phyloP scores from a whole-genome alignment of 2,888 invertebrate species.

The Bugula neritina region DNA sequence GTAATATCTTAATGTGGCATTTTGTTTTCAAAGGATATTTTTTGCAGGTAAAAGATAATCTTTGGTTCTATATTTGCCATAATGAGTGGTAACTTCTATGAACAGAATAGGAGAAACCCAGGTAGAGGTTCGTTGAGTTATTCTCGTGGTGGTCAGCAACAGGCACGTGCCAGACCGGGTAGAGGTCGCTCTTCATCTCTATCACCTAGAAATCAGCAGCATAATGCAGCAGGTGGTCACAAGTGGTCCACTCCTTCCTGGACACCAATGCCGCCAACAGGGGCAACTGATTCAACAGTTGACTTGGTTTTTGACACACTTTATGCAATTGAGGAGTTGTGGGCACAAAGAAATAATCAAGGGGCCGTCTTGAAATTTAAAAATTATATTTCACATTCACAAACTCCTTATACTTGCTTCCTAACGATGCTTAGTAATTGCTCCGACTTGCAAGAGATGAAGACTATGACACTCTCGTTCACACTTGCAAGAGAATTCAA shows the following conservation, averaged over 20 bases:
- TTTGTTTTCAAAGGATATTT: no score
- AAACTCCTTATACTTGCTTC: not conserved
- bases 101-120: not conserved
- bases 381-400: not conserved
- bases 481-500: not conserved
- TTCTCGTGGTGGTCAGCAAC: not conserved
- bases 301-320: not conserved
- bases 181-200: not conserved
- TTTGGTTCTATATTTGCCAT: no score
- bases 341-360: not conserved
- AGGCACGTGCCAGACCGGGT: not conserved
- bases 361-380: not conserved
- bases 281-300: not conserved
- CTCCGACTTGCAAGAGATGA: not conserved
- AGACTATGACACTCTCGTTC: not conserved
- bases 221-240: not conserved
- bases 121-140: no score
- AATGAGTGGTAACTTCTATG: not conserved
- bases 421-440: not conserved
- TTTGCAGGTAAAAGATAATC: no score
- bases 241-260: not conserved
- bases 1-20: no score
- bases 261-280: not conserved
- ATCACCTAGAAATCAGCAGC: not conserved
- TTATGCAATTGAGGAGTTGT: constrained; percentile 1